Base-by-base conservation (phyloP, 2,888 invertebrate genomes). In the Phalangium opilio region DNA sequence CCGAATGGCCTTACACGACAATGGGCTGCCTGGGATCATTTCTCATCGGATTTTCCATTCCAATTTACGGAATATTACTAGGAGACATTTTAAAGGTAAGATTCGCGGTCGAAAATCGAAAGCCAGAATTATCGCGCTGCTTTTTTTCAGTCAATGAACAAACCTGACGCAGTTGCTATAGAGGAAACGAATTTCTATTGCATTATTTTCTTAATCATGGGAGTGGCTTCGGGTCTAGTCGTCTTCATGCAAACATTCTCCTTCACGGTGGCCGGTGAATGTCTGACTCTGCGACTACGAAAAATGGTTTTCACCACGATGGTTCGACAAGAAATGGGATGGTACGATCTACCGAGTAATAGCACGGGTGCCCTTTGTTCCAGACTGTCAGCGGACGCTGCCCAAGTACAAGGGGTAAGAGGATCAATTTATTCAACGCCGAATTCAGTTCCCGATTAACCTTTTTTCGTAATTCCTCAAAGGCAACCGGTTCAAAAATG, bases 401-500 rank as follows among this genome's bases (percentile, higher is more conserved):
- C 80, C 0, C 77, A 76, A n/a, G 78, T 82, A 0, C 81, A 81
- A 62, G 81, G 82, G 58, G 83, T 83, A 69, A 70, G 66, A 61
- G n/a, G n/a, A n/a, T n/a, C n/a, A n/a, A n/a, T n/a, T n/a, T n/a
- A n/a, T n/a, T n/a, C n/a, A n/a, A n/a, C n/a, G n/a, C n/a, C n/a
- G n/a, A n/a, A n/a, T n/a, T n/a, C n/a, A n/a, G n/a, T n/a, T n/a
- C 19, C 20, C 4, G n/a, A n/a, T n/a, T 19, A 12, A 27, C 19
- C 39, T 20, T 21, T 19, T 45, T 19, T 41, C 44, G 4, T 11
- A 20, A 2, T 46, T 12, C 40, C 49, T 60, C 64, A 32, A 60
- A 82, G 82, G 80, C 80, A 1, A 79, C 81, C 0, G 81, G 81
- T 1, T 81, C 81, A 67, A 74, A 83, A 51, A 72, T 81, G 19